Base-by-base conservation (phyloP, 2,888 invertebrate species). In the Magallana nippona region DNA sequence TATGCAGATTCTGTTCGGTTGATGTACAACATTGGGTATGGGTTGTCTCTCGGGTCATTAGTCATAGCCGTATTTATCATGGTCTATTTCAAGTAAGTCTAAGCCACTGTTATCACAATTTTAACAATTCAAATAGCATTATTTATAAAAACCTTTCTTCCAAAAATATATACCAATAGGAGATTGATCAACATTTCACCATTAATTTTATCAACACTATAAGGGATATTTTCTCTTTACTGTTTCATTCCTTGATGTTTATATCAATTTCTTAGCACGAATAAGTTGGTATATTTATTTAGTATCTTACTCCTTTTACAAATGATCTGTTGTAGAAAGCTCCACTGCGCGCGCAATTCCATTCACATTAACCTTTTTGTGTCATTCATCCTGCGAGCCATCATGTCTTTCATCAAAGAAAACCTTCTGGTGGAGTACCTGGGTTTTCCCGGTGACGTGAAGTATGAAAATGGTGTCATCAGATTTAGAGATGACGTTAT, bases 291-390 rank as follows among this genome's bases (percentile, higher is more conserved):
- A 8, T 44, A 8, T 44, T 44, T 44, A 44, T 44, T 44, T 5
- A 44, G 44, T 44, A 44, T 44, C 5, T 44, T 8, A 5, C 44
- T 5, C 1, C 2, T 2, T 15, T 8, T 55, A 19, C 11, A 10
- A n/a, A 1, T 19, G 79, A 78, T 71, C 10, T 81, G 58, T 86
- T 84, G 10, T 93, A 96, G 96, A 93, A 96, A 95, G 91, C 94
- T 96, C 57, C 95, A 96, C 89, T 96, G 96, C 92, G 95, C 96
- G 2, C 94, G 96, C 87, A 96, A 96, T 93, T 96, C 96, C 87
- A 95, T 96, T 0, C 96, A 96, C 93, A 95, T 96, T 95, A 96
- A 96, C 91, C 94, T 96, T 78, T 96, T 96, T 92, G 95, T 95
- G 0, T 96, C 96, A 0, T 96, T 96, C 93, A 96, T 96, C 87